Evolutionary conservation across 2,888 invertebrate genomes (phyloP), one percentile per base, ranked within the genome.

Genomic region (Trichopoda pennipes): DNA sequence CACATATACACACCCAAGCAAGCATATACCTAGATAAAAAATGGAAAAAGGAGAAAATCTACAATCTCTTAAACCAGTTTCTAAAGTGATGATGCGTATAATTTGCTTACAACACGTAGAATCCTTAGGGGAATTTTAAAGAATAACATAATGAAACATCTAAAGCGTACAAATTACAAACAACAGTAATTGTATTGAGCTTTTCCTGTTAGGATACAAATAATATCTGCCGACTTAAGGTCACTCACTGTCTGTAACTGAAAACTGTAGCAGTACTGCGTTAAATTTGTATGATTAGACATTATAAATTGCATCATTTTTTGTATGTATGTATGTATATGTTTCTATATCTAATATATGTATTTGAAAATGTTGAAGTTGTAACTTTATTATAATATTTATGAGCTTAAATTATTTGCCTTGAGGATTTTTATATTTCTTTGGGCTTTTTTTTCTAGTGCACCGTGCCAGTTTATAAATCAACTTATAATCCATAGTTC

Each of bases 401-500:
- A 81, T 81, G 61, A 77, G 55, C 17, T 51, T 2, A 51, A 7
- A 51, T 69, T 73, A 51, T 44, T 55, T 61, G 68, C 51, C 49
- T 60, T 44, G 44, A 42, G 42, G 47, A 56, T 68, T 68, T 60
- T 61, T n/a, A 60, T 47, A 66, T 76, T 66, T 68, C 35, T n/a
- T 47, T 68, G 21, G 28, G n/a, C 10, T 38, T 38, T 19, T 6
- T 28, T 28, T 2, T 28, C 2, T 2, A 17, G 0, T 7, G 35
- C 19, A 17, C 4, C 21, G 42, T 61, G 44, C 53, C 23, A 73
- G 58, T 81, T 75, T 79, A 81, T 85, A 84, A 84, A 85, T 85
- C 82, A 85, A 80, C 80, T 83, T 84, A 78, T 85, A 84, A 85
- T 84, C 79, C 64, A 61, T 58, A 78, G 76, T 51, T 83, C 81